These are phyloP conservation scores for Steinernema hermaphroditum DNA, from an alignment of 2,888 invertebrate species.

Conservation along the genomic window DNA sequence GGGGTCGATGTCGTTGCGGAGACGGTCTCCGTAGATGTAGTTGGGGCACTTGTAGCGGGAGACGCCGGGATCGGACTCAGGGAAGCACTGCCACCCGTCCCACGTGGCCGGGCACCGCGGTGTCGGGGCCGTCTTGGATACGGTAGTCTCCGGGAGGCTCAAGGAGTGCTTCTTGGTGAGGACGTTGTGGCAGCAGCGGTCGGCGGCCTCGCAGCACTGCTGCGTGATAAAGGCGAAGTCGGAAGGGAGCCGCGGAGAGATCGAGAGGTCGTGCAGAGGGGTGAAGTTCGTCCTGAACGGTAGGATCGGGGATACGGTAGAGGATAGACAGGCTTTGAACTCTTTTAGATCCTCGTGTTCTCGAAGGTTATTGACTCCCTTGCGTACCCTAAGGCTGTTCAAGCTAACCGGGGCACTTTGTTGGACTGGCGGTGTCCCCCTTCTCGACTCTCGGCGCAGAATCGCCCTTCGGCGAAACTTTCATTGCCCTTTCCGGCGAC, in stretches of 20 bases:
- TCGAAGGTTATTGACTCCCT: no score
- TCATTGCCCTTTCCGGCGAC: no score
- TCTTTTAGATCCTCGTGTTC: no score
- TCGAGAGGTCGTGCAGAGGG: not conserved
- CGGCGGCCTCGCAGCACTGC: constrained; percentile 60
- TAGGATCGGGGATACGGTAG: no score
- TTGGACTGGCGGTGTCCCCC: no score
- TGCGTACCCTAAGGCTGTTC: no score
- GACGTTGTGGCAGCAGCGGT: constrained; percentile 52
- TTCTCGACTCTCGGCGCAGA: no score
- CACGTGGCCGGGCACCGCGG: constrained; percentile 60
- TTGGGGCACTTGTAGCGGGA: constrained; percentile 49
- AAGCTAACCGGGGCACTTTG: no score
- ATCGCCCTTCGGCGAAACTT: no score
- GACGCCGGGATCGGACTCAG: constrained; percentile 42
- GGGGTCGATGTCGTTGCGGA: constrained; percentile 14
- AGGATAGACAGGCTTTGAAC: no score
- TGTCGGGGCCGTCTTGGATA: not conserved
- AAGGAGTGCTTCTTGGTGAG: constrained; percentile 32
- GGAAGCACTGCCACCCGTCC: constrained; percentile 66
- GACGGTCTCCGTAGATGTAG: constrained; percentile 54
- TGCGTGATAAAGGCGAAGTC: constrained; percentile 47
- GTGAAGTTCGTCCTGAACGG: constrained; percentile 10
- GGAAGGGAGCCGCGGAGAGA: constrained; percentile 47
- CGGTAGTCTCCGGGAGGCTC: not conserved